Evolutionary conservation across 2,888 invertebrate species (phyloP).

Genomic region (Cataglyphis livida): DNA sequence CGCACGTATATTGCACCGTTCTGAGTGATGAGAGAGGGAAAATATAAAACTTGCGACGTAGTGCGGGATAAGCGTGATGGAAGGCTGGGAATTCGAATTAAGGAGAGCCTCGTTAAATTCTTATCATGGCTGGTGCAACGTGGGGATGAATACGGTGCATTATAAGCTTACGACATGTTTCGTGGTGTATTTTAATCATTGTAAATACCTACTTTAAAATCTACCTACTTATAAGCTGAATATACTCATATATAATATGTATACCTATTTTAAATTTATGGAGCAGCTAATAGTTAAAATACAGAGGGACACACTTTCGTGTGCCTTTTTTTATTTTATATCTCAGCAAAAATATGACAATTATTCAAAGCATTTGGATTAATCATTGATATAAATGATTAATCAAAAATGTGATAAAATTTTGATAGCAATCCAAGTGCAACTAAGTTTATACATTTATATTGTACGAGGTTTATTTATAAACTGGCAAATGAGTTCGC

Average conservation of each 20-base stretch:
- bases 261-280: conserved; percentile 22
- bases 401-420: background rate
- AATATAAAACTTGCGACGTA: conserved; percentile 33
- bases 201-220: background rate
- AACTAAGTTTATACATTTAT: background rate
- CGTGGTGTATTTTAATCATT: background rate
- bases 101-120: conserved; percentile 39
- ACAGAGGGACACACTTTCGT: background rate
- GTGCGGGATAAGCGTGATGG: conserved; percentile 16
- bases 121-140: conserved; percentile 20
- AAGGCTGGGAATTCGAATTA: conserved; percentile 42
- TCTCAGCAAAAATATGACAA: background rate
- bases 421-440: background rate
- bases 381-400: background rate
- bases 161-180: background rate
- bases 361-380: background rate
- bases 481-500: conserved; percentile 59
- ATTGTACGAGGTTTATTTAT: conserved; percentile 53
- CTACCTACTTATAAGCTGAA: background rate
- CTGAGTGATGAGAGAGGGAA: background rate
- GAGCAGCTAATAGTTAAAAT: background rate
- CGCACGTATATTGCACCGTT: conserved; percentile 28
- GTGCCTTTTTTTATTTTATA: background rate
- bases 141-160: background rate
- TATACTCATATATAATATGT: background rate